These are phyloP conservation scores for Mesocentrotus franciscanus DNA, from an alignment of 53 echinoderm and acorn worm genomes.

Conservation along the genomic window DNA sequence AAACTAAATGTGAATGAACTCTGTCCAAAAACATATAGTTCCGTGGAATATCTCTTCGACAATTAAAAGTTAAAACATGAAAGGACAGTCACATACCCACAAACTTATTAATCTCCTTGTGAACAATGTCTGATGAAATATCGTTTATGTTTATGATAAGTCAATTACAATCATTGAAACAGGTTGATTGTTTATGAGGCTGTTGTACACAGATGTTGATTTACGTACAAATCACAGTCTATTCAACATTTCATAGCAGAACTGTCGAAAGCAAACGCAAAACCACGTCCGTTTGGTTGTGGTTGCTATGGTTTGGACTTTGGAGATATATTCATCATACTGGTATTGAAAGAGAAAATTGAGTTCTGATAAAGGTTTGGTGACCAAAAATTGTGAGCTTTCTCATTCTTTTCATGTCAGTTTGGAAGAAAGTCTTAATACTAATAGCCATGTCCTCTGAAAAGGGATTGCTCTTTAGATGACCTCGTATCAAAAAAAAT, in stretches of 20 bases:
- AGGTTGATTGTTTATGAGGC: neutral
- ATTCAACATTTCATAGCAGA: neutral
- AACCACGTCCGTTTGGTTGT: neutral
- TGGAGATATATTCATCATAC: neutral
- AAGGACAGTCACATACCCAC: neutral
- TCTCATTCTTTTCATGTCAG: too few relatives aligned
- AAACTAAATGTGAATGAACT: constrained; percentile 23
- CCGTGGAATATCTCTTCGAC: neutral
- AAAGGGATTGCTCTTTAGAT: too few relatives aligned
- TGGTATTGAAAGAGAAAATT: neutral
- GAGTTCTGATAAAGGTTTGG: too few relatives aligned
- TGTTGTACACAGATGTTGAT: neutral
- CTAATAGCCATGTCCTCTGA: too few relatives aligned
- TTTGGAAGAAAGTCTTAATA: too few relatives aligned
- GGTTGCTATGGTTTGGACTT: too few relatives aligned
- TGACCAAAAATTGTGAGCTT: too few relatives aligned
- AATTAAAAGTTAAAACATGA: neutral
- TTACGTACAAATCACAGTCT: neutral
- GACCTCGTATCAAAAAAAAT: too few relatives aligned
- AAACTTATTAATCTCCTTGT: neutral
- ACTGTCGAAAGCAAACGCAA: neutral
- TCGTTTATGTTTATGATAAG: neutral
- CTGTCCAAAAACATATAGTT: neutral
- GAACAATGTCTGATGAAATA: neutral
- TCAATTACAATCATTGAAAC: neutral